phyloP scores from a whole-genome alignment of 1,140 invertebrate genomes.

The Chionoecetes opilio region DNA sequence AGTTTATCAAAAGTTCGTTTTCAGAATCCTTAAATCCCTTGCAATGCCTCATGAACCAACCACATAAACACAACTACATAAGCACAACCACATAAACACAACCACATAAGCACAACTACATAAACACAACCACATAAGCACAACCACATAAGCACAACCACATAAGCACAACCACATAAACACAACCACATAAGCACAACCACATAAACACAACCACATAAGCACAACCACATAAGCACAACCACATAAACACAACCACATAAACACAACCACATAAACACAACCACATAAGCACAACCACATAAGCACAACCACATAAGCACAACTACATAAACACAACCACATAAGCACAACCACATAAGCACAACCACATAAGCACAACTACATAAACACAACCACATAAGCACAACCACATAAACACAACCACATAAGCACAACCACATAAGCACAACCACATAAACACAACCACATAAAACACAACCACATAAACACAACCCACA shows the following conservation, averaged over 20 bases:
- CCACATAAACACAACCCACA: too few relatives aligned
- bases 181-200: too few relatives aligned
- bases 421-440: neutral
- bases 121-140: neutral
- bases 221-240: neutral
- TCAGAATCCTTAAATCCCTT: slow-evolving; percentile 17
- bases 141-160: neutral
- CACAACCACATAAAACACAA: neutral
- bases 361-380: too few relatives aligned
- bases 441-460: neutral
- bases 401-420: too few relatives aligned
- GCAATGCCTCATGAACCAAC: neutral
- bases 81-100: neutral
- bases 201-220: too few relatives aligned
- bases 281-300: too few relatives aligned
- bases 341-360: too few relatives aligned
- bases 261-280: neutral
- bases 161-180: neutral
- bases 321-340: too few relatives aligned
- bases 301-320: too few relatives aligned
- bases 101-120: too few relatives aligned
- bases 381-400: too few relatives aligned
- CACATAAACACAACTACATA: neutral
- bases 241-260: neutral
- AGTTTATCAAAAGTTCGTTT: neutral